Conservation (phyloP, 2,113 vertebrate species). For the Rissa tridactyla region DNA sequence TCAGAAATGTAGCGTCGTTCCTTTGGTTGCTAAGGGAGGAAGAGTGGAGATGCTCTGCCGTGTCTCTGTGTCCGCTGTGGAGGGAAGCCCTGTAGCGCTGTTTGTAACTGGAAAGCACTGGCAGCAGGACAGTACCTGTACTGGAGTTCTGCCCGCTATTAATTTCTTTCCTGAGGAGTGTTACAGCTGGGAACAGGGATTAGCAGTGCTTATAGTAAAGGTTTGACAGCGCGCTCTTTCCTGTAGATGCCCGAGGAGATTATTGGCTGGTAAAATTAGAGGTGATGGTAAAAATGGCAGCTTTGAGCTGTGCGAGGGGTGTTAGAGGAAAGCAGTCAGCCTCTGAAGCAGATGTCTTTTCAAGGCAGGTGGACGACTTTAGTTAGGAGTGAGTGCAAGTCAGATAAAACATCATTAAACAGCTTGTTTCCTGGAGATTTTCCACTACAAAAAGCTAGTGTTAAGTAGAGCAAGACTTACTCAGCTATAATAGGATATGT, state of each 20-base stretch:
- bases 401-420: slow-evolving; percentile 47
- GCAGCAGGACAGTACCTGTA: neutral
- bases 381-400: slow-evolving; percentile 21
- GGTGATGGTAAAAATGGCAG: slow-evolving; percentile 13
- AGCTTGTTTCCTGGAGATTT: slow-evolving; percentile 61
- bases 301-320: neutral
- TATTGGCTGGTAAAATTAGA: slow-evolving; percentile 24
- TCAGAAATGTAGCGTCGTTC: neutral
- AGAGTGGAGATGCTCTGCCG: neutral
- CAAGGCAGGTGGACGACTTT: slow-evolving; percentile 46
- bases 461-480: slow-evolving; percentile 47
- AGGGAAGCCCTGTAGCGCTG: neutral
- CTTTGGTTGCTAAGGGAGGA: neutral
- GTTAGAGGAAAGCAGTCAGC: neutral
- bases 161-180: neutral
- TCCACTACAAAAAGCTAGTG: slow-evolving; percentile 48
- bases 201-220: neutral
- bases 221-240: neutral
- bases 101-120: neutral
- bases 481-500: slow-evolving; percentile 54
- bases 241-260: neutral
- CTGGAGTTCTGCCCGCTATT: neutral
- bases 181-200: neutral
- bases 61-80: neutral
- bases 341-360: slow-evolving; percentile 40